phyloP scores from a whole-genome alignment of 2,797 vertebrate genomes.

The Gallinago nigripennis region DNA sequence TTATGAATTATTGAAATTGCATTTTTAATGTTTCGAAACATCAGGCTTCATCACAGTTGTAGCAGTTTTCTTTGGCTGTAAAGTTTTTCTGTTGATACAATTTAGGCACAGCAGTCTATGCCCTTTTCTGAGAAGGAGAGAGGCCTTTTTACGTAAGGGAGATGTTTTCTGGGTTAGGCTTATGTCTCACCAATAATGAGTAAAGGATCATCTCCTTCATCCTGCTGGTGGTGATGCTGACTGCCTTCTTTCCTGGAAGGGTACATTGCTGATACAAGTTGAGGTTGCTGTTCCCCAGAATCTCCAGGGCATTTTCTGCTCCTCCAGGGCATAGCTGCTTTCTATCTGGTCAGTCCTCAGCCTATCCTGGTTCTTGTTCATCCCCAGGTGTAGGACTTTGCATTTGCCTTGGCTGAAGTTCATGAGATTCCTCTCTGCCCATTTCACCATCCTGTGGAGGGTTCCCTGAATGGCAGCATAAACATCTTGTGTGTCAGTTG shows the following conservation, averaged over 20 bases:
- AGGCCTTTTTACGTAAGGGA: neutral
- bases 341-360: neutral
- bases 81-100: neutral
- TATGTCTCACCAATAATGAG: neutral
- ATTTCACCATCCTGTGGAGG: neutral
- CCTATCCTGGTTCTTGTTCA: neutral
- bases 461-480: neutral
- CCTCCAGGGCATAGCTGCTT: neutral
- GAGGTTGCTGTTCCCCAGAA: neutral
- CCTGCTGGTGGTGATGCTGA: neutral
- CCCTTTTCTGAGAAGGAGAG: neutral
- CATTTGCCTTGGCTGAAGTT: neutral
- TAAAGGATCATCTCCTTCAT: neutral
- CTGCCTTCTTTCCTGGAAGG: neutral
- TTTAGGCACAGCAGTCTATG: neutral
- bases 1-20: neutral
- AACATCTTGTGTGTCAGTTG: neutral
- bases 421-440: neutral
- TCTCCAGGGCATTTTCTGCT: neutral
- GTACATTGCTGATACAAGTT: neutral
- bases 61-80: neutral
- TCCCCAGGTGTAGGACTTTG: neutral
- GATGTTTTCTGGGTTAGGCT: neutral
- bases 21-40: neutral
- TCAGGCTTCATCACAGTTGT: neutral